Evolutionary conservation across 2,113 vertebrate genomes (phyloP).

Genomic region (Manacus vitellinus): DNA sequence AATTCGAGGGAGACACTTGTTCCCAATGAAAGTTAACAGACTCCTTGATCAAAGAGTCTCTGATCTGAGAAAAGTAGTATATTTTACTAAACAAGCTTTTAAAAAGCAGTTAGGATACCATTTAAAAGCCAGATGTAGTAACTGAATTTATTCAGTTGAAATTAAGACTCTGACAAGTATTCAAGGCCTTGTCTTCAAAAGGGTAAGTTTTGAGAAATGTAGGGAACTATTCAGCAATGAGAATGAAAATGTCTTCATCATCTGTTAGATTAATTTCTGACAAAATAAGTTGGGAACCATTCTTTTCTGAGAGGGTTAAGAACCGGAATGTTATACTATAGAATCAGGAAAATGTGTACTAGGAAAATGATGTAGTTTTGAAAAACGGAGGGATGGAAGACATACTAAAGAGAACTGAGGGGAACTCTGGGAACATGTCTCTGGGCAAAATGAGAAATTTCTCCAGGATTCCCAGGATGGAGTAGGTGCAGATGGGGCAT

Average conservation of each 20-base stretch:
- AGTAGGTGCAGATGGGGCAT: not conserved
- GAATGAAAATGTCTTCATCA: not conserved
- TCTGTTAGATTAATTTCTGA: not conserved
- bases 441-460: not conserved
- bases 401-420: not conserved
- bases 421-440: rapidly evolving
- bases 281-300: not conserved
- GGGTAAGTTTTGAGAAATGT: not conserved
- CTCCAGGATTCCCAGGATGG: not conserved
- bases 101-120: not conserved
- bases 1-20: not conserved
- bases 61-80: not conserved
- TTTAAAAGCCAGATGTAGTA: not conserved
- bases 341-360: not conserved
- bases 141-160: not conserved
- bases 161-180: not conserved
- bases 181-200: not conserved
- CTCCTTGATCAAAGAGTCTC: not conserved
- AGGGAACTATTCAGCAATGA: not conserved
- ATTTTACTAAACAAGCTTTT: not conserved
- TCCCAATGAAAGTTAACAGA: not conserved
- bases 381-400: not conserved
- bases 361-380: not conserved
- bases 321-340: not conserved
- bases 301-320: not conserved